Evolutionary conservation across 2,888 invertebrate genomes (phyloP).

Genomic region (Melitaea athalia): DNA sequence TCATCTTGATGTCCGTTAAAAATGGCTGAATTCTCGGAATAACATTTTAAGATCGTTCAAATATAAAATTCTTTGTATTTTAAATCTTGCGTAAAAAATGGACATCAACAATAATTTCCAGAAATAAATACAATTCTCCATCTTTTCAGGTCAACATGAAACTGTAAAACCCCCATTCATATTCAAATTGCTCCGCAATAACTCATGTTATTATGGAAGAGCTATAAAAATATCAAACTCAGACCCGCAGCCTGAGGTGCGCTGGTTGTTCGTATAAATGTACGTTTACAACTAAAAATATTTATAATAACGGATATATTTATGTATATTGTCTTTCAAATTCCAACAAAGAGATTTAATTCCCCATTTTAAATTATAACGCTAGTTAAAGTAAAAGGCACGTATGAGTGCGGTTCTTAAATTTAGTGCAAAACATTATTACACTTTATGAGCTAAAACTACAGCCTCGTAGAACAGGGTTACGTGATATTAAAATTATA

Average conservation of each 20-base stretch:
- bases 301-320: constrained; percentile 5
- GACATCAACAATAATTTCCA: constrained; percentile 10
- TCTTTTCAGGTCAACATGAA: constrained; percentile 58
- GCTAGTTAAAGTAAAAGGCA: constrained; percentile 33
- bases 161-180: constrained; percentile 70
- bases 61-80: background rate
- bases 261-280: constrained; percentile 13
- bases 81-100: background rate
- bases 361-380: constrained; percentile 17
- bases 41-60: background rate
- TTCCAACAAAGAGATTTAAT: background rate
- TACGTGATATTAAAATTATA: constrained; percentile 39
- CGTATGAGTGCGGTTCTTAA: constrained; percentile 36
- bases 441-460: constrained; percentile 35
- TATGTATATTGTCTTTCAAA: background rate
- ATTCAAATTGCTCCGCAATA: constrained; percentile 73
- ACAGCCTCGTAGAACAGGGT: constrained; percentile 34
- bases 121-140: constrained; percentile 40
- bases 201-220: constrained; percentile 72
- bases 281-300: constrained; percentile 11
- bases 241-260: constrained; percentile 49
- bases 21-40: background rate
- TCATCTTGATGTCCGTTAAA: no score
- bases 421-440: constrained; percentile 38
- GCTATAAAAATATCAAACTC: constrained; percentile 79